Evolutionary conservation across 2,113 vertebrate genomes (phyloP).

Genomic region (Ploceus nigricollis): DNA sequence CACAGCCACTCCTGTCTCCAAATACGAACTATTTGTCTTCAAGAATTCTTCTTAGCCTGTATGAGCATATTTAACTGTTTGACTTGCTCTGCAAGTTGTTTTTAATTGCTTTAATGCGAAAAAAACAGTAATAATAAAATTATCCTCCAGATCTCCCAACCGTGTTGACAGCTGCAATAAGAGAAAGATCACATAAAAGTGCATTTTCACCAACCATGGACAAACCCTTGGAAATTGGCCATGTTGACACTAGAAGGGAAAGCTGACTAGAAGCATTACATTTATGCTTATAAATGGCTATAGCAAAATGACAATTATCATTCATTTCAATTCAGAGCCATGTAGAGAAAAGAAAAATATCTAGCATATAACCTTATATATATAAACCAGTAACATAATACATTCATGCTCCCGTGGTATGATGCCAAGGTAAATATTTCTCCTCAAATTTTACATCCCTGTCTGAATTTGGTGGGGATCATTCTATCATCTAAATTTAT

Average conservation of each 20-base stretch:
- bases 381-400: not conserved
- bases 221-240: not conserved
- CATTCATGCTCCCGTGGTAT: not conserved
- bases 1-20: not conserved
- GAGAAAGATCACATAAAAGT: not conserved
- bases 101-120: constrained; percentile 56
- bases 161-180: not conserved
- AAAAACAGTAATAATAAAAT: constrained; percentile 56
- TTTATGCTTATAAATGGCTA: not conserved
- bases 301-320: not conserved
- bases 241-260: not conserved
- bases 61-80: constrained; percentile 33
- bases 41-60: not conserved
- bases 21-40: not conserved
- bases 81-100: constrained; percentile 39
- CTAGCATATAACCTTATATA: not conserved
- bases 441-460: not conserved
- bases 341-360: not conserved
- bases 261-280: not conserved
- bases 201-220: not conserved
- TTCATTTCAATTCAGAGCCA: not conserved
- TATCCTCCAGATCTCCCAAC: constrained; percentile 21
- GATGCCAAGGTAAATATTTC: not conserved
- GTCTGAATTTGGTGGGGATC: not conserved
- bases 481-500: not conserved